Evolutionary conservation across 2,113 vertebrate genomes (phyloP), one percentile per base, ranked within the genome.

Genomic region (Thamnophis sirtalis): DNA sequence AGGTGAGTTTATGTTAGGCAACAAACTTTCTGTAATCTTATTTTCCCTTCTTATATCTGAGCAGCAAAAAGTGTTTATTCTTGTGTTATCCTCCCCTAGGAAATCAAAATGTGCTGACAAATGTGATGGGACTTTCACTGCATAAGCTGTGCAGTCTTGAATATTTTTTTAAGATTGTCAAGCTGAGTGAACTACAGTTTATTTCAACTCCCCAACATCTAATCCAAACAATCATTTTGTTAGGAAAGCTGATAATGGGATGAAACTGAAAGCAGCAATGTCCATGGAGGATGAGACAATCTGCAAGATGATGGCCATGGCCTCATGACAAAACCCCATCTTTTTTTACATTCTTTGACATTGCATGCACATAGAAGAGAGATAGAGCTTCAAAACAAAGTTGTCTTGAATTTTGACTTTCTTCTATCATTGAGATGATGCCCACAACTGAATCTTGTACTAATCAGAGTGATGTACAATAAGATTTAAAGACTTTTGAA

Each of bases 1-100:
- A 22, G 73, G 2, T 80, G 33, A 80, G 73, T 17, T 21, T 21
- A 80, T 43, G 19, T 43, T 80, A 43, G 33, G 33, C 73, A 43
- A 80, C 17, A 21, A 43, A 8, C 21, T 22, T 43, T 80, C 73
- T 80, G 73, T 43, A 80, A 80, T 80, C 73, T 80, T 43, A 80
- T 43, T 80, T 80, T 80, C 8, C 73, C 38, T 80, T 80, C 73
- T 80, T 43, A 80, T 1, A 5, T 17, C 50, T 68, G 91, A 93
- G 93, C 93, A 92, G 89, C 91, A 94, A 90, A 90, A 89, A 94
- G 91, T 94, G 90, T 85, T 90, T 19, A 60, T 90, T 94, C 88
- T 93, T 51, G 73, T 43, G 73, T 95, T 90, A 94, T 51, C 93
- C 94, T 94, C 0, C 0, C 92, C 93, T 96, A 95, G 95, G 96